Base-by-base conservation (phyloP, 92 coral and sea anemone species). In the Actinernus sp. region DNA sequence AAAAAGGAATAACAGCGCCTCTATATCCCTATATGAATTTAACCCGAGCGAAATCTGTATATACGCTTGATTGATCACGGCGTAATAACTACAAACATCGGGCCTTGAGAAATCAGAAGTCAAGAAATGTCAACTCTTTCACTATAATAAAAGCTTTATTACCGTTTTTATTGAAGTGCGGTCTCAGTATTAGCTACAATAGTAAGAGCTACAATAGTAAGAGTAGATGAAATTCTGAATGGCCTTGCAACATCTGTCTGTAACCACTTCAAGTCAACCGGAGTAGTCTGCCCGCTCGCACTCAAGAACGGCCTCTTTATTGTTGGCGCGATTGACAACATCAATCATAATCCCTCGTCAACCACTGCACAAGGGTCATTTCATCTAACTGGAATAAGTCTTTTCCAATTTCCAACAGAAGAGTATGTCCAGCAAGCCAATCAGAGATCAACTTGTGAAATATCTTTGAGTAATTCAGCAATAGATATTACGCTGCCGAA, bases 271-370 rank as follows among this genome's bases (percentile, higher is more conserved):
- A 43, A 62, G 53, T 14, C 12, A 1, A 41, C 1, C 3, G 24
- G 33, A 4, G 33, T 62, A 14, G 70, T 62, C 19, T 62, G 70
- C 33, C 70, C 70, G 45, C 56, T 44, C 28, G 12, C 20, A 2
- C 58, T 29, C 2, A 65, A 18, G 47, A 11, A 26, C 2, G 59
- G 73, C 29, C 60, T 70, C 5, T 70, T 70, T 40, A 70, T 58
- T 3, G 55, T 57, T 12, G 56, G 78, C 3, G 78, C 67, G 19
- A 44, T 55, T 9, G 78, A 71, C 19, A 71, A 43, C 47, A 30
- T 71, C n/a, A 68, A 71, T 45, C 78, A 71, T 58, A 45, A 71
- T 49, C 78, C 68, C 3, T 58, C 68, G 13, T 44, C 78, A 2
- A 71, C 78, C 6, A 71, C 78, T 3, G 31, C 68, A 19, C 18